phyloP scores from a whole-genome alignment of 2,113 vertebrate genomes.

The Aix galericulata region DNA sequence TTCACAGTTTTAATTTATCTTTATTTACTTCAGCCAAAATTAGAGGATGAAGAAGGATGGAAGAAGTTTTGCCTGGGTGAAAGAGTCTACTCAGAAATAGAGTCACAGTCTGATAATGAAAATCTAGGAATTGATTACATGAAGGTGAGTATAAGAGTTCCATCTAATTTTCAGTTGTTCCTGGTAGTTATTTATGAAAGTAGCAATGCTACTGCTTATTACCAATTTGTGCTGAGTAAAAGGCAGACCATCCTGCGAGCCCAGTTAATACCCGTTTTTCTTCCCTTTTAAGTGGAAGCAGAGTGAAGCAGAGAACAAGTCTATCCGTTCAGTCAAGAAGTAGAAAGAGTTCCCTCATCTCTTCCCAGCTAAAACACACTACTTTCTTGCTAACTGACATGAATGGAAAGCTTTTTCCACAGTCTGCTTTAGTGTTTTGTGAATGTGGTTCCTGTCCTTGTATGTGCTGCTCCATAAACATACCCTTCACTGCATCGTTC shows the following conservation, averaged over 20 bases:
- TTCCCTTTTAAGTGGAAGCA: neutral
- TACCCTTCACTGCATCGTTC: neutral
- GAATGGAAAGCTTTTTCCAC: neutral
- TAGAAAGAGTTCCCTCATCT: neutral
- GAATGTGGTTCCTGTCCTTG: neutral
- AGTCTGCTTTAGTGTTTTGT: neutral
- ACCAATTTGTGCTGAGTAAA: neutral
- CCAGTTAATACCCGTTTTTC: neutral
- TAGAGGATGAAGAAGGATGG: constrained; percentile 94
- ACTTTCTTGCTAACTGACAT: neutral
- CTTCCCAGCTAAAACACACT: neutral
- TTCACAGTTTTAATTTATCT: neutral
- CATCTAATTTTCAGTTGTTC: neutral
- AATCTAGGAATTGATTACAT: constrained; percentile 87
- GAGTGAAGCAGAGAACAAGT: neutral
- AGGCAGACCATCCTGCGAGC: neutral
- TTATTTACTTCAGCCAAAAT: constrained; percentile 80
- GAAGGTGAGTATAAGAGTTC: constrained; percentile 77
- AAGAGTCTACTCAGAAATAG: constrained; percentile 75
- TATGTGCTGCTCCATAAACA: neutral
- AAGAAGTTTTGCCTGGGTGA: constrained; percentile 94
- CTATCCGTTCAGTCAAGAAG: neutral
- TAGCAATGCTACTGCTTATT: neutral
- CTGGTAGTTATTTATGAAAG: no score
- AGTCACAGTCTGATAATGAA: constrained; percentile 61